Evolutionary conservation across 2,888 invertebrate species (phyloP), one percentile per base, ranked within the genome.

Genomic region (Chesias legatella): DNA sequence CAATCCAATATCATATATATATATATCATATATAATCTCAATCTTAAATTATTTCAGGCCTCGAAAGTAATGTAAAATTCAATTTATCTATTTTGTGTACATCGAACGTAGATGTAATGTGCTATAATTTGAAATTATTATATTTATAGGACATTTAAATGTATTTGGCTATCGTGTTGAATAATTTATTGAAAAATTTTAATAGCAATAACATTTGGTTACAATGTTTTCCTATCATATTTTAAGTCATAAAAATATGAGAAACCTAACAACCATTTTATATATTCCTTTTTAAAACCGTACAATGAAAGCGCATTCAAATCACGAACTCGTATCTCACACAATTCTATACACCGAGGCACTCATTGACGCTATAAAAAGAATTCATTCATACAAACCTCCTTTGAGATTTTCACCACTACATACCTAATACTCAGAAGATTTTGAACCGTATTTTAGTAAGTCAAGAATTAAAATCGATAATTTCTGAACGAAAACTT

Each of bases 311-410:
- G 1, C 10, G 10, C 24, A 44, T 44, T 36, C 32, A 40, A 44
- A 32, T 35, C 27, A 24, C 39, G 34, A 34, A 27, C 29, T 29
- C 32, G 28, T 39, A 27, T 11, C 22, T 23, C 30, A 22, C 9
- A 25, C 26, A 28, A 27, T 6, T 25, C 23, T 10, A 20, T 25
- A 8, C 23, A 21, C 10, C 21, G 24, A 25, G 9, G 9, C 11
- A 28, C 44, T 35, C 39, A 44, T 44, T 38, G 35, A 39, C 31
- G 31, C 26, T 3, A 34, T 11, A 43, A 39, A 29, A 40, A 21
- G 34, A 27, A 20, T 31, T 38, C 43, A 37, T 44, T 44, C 38
- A 44, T 39, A 29, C 33, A 38, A 34, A 31, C 26, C 43, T 38
- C 27, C 44, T 39, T 44, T 28, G 10, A 31, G 1, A 17, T 26